phyloP scores from a whole-genome alignment of 2,888 invertebrate species.

The Ophion ellenae region DNA sequence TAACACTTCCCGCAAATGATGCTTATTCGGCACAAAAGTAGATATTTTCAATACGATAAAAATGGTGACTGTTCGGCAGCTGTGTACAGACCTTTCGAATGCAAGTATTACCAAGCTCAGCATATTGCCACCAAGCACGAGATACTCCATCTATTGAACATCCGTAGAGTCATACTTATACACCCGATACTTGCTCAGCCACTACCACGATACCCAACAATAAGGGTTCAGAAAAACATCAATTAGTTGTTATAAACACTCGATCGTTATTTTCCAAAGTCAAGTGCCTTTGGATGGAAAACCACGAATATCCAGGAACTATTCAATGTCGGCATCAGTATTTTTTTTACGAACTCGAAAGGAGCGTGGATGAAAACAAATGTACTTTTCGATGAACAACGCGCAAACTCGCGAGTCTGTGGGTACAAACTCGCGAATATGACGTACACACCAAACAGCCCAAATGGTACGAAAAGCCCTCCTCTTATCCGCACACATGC shows the following conservation, averaged over 20 bases:
- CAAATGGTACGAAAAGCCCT: background rate
- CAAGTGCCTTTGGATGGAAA: background rate
- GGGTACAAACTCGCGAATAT: background rate
- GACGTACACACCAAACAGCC: background rate
- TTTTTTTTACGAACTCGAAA: background rate
- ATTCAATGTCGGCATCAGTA: background rate
- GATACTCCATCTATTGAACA: no score
- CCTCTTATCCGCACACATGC: background rate
- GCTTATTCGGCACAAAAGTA: no score
- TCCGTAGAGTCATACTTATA: no score
- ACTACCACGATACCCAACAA: no score
- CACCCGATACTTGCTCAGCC: no score
- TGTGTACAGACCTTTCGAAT: no score
- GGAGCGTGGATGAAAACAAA: background rate
- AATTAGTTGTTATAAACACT: background rate
- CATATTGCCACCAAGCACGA: no score
- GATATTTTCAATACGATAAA: no score
- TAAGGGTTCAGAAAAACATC: no score
- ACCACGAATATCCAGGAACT: background rate
- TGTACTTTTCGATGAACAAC: slow-evolving; percentile 13
- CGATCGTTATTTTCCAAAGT: background rate
- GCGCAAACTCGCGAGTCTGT: slow-evolving; percentile 47
- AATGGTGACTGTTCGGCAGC: no score
- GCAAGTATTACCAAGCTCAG: no score
- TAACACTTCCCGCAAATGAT: no score